These are phyloP conservation scores for Pocillopora grandis DNA, from an alignment of 92 coral and sea anemone genomes.

Conservation along the genomic window DNA sequence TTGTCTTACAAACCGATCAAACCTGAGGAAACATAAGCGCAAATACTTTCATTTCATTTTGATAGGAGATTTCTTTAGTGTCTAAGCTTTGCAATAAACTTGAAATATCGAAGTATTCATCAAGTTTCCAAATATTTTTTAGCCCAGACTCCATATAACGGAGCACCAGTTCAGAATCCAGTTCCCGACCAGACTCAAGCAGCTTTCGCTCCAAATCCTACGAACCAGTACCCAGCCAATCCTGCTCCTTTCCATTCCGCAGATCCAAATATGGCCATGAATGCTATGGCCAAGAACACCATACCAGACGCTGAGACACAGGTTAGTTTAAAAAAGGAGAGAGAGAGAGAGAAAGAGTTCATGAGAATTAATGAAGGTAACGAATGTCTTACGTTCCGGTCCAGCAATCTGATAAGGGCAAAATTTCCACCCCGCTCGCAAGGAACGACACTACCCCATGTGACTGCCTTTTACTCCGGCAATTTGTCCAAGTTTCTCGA, in stretches of 20 bases:
- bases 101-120: background rate
- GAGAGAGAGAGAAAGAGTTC: background rate
- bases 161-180: conserved; percentile 11
- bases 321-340: background rate
- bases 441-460: too few relatives aligned
- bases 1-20: too few relatives aligned
- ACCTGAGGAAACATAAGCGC: too few relatives aligned
- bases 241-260: conserved; percentile 37
- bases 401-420: too few relatives aligned
- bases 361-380: too few relatives aligned
- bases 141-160: conserved; percentile 23
- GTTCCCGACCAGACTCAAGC: conserved; percentile 50
- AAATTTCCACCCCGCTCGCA: too few relatives aligned
- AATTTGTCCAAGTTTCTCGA: too few relatives aligned
- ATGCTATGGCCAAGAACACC: conserved; percentile 35
- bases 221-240: conserved; percentile 45
- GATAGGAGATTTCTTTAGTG: too few relatives aligned
- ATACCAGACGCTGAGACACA: conserved; percentile 26
- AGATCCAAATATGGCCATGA: conserved; percentile 38
- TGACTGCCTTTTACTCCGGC: too few relatives aligned
- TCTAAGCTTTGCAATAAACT: background rate
- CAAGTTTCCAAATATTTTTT: background rate
- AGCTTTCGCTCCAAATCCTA: conserved; percentile 42
- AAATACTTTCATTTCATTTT: too few relatives aligned
- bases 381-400: too few relatives aligned